These are phyloP conservation scores for Xiphophorus maculatus DNA, from an alignment of 2,113 vertebrate genomes.

Conservation along the genomic window DNA sequence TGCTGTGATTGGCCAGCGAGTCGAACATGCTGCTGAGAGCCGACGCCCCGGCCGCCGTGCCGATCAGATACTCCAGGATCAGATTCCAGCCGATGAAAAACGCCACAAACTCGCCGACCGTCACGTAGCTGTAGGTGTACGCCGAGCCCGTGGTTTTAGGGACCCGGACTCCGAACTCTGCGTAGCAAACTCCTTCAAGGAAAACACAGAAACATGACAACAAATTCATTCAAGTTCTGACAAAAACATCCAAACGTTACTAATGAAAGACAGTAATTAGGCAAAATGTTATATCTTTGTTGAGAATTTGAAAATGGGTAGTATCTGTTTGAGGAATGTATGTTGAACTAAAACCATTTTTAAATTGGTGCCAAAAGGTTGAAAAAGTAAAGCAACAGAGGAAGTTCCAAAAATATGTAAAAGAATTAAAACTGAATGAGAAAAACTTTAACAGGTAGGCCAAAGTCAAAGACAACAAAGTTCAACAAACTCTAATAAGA, in stretches of 20 bases:
- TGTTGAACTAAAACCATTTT: too few relatives aligned
- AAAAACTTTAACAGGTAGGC: too few relatives aligned
- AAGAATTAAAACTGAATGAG: too few relatives aligned
- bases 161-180: slow-evolving; percentile 95
- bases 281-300: not conserved
- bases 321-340: too few relatives aligned
- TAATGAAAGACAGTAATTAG: not conserved
- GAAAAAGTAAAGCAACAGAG: too few relatives aligned
- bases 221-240: not conserved
- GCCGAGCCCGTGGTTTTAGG: slow-evolving; percentile 97
- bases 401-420: too few relatives aligned
- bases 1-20: slow-evolving; percentile 95
- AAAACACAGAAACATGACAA: not conserved
- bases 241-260: too few relatives aligned
- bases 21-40: slow-evolving; percentile 99
- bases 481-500: not conserved
- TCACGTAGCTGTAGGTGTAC: slow-evolving; percentile 99
- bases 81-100: slow-evolving; percentile 99
- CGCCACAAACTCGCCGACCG: slow-evolving; percentile 94
- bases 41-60: slow-evolving; percentile 92
- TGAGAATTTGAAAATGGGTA: too few relatives aligned
- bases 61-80: slow-evolving; percentile 97
- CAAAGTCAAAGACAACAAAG: not conserved
- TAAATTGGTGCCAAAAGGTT: too few relatives aligned
- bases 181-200: slow-evolving; percentile 91